Evolutionary conservation across 2,113 vertebrate species (phyloP).

Genomic region (Otis tarda): DNA sequence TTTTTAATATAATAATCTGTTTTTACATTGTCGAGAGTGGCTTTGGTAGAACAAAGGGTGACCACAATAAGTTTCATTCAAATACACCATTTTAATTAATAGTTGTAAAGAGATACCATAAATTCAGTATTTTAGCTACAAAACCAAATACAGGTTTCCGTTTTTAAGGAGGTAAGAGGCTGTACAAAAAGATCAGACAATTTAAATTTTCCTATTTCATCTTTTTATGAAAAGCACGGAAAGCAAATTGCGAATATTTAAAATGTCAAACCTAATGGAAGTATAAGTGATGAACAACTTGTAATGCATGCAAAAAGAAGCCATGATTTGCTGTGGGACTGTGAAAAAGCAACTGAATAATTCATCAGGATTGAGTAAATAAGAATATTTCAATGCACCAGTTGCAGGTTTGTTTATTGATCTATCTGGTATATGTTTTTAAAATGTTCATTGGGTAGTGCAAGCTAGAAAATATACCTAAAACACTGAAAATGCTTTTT

Average conservation of each 20-base stretch:
- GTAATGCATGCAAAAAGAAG: conserved; percentile 11
- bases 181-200: neutral
- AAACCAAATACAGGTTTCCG: neutral
- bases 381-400: conserved; percentile 14
- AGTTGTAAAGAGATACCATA: neutral
- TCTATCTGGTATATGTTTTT: conserved; percentile 4
- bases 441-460: neutral
- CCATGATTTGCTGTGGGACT: conserved; percentile 16
- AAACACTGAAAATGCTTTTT: neutral
- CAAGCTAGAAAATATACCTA: neutral
- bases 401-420: conserved; percentile 43
- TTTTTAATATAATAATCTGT: neutral
- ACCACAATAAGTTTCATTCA: neutral
- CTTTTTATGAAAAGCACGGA: conserved; percentile 6
- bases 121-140: neutral
- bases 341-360: conserved; percentile 40
- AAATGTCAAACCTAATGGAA: conserved; percentile 43
- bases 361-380: conserved; percentile 46
- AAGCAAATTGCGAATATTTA: conserved; percentile 51
- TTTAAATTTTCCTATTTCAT: neutral
- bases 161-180: neutral
- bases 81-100: neutral
- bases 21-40: neutral
- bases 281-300: conserved; percentile 31
- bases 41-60: neutral